Evolutionary conservation across 1,140 invertebrate species (phyloP), one percentile per base, ranked within the genome.

Genomic region (Mycetomoellerius zeteki): DNA sequence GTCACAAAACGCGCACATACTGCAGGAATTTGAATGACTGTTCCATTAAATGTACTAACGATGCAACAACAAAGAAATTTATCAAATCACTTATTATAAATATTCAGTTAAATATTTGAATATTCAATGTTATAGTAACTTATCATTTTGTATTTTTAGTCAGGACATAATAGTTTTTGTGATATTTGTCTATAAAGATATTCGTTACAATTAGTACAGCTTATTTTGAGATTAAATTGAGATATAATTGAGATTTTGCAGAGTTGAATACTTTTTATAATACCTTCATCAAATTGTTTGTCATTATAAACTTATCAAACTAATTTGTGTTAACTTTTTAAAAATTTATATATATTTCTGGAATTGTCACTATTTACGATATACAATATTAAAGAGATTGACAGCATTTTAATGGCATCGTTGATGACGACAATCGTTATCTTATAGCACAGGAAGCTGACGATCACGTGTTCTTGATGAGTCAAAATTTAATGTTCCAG

Each of bases 401-500:
- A 30, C 30, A 27, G 27, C 16, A 16, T 82, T 62, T 60, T 75
- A 21, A 43, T 43, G 37, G 37, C 37, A 12, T 43, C 37, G 37
- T 33, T 43, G 47, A 69, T 37, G 64, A 81, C n/a, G 64, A 43
- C 27, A 67, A 33, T 54, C n/a, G 27, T 80, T 80, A 24, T 67
- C 47, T 30, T 80, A 69, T 14, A 54, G 10, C 43, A 56, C 77
- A 69, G 64, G 30, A 73, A 82, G 33, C 60, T 19, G 54, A 86
- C 10, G 82, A 24, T 72, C 69, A 86, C n/a, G 33, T 62, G 27
- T 27, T 72, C 54, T 78, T 43, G 87, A 84, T 43, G 56, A n/a
- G 60, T 21, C 24, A 21, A 37, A 54, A 33, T 50, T 87, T 75
- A 69, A 87, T 52, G 16, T 56, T n/a, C 14, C 54, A 84, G 24